Conservation (phyloP, 2,797 vertebrate species). For the Limosa lapponica region DNA sequence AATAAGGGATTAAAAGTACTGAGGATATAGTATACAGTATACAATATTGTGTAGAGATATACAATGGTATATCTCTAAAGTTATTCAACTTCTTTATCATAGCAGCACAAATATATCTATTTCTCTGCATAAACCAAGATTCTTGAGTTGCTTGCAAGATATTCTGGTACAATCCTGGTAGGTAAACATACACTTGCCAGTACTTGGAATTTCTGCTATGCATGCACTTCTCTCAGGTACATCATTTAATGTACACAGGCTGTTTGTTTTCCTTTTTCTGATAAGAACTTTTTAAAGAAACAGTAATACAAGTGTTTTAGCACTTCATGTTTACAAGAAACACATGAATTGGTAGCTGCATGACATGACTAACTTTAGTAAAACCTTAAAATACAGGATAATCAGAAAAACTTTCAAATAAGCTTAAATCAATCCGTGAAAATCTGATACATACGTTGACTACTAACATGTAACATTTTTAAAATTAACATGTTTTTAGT, state of each 20-base stretch:
- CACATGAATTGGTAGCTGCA: background rate
- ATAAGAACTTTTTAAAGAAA: background rate
- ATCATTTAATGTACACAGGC: background rate
- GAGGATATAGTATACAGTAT: too few species aligned
- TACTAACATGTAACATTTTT: background rate
- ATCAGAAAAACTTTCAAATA: background rate
- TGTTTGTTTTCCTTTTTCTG: background rate
- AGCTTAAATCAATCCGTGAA: background rate
- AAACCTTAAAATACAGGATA: background rate
- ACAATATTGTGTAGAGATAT: too few species aligned
- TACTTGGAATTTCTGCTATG: background rate
- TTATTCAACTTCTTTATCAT: background rate
- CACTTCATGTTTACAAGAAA: background rate
- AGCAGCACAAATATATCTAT: background rate
- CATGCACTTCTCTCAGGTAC: background rate
- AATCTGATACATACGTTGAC: background rate
- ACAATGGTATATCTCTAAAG: background rate
- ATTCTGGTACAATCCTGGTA: background rate
- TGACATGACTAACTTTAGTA: background rate
- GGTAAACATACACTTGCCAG: background rate
- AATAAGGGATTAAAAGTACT: conserved; percentile 1
- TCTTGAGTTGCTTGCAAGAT: background rate
- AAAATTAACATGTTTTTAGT: background rate
- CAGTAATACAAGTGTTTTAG: background rate
- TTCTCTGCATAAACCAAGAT: background rate